A percentile compares a stretch with the other conserved stretches of the same genome.
These are phyloP conservation scores for Okapia johnstoni DNA, from an alignment of 2,113 vertebrate genomes.

Conservation along the genomic window DNA sequence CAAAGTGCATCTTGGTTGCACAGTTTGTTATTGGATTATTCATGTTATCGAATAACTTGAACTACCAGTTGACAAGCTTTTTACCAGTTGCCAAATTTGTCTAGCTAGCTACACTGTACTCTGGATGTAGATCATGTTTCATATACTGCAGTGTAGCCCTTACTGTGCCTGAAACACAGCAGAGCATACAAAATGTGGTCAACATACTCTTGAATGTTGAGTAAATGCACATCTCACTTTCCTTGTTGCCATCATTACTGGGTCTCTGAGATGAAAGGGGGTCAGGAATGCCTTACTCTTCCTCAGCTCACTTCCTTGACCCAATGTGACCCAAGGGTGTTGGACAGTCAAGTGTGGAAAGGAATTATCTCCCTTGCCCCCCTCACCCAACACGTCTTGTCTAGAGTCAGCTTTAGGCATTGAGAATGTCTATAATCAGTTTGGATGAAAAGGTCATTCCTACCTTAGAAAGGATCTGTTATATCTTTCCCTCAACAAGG, in stretches of 20 bases:
- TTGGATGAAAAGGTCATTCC: conserved; percentile 41
- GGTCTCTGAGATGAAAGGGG: conserved; percentile 67
- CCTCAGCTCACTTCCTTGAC: conserved; percentile 66
- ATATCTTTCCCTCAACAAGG: conserved; percentile 62
- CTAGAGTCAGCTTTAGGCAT: conserved; percentile 46
- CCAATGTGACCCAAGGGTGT: conserved; percentile 64
- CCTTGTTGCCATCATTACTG: background rate
- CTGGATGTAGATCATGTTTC: background rate
- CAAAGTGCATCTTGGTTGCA: background rate
- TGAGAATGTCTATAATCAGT: conserved; percentile 46
- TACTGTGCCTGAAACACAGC: background rate
- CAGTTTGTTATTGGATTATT: background rate
- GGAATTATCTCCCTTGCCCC: conserved; percentile 65
- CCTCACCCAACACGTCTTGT: conserved; percentile 59
- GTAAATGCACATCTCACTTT: background rate
- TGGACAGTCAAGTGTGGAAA: conserved; percentile 65
- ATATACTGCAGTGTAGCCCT: background rate
- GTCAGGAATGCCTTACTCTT: conserved; percentile 58
- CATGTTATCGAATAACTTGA: background rate
- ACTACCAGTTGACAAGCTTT: background rate
- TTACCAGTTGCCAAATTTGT: background rate
- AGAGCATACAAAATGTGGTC: background rate
- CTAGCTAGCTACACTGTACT: background rate
- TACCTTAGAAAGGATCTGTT: conserved; percentile 25
- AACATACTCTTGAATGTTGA: background rate